phyloP scores from a whole-genome alignment of 2,113 vertebrate species.

The Anseranas semipalmata region DNA sequence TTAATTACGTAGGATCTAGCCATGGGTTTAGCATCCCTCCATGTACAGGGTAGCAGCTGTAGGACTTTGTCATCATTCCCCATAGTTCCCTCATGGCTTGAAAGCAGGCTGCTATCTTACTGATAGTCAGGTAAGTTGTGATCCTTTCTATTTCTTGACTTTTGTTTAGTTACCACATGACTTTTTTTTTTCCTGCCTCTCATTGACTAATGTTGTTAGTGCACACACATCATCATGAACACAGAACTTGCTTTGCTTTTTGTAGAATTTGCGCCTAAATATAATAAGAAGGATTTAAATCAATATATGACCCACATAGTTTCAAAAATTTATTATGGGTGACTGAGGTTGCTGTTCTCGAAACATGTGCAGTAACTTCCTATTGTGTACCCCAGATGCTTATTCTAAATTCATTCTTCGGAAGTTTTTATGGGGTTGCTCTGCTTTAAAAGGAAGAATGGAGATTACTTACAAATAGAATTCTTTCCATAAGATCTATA shows the following conservation, averaged over 20 bases:
- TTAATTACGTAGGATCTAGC: background rate
- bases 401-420: background rate
- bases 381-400: background rate
- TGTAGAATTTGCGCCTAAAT: background rate
- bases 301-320: background rate
- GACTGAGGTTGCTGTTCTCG: background rate
- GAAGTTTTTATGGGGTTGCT: background rate
- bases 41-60: rapidly evolving
- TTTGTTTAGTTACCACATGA: background rate
- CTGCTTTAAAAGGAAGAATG: background rate
- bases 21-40: background rate
- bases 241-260: background rate
- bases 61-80: background rate
- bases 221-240: background rate
- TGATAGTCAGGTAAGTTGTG: background rate
- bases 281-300: background rate
- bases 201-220: background rate
- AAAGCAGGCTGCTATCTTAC: background rate
- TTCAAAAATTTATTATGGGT: background rate
- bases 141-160: background rate
- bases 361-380: background rate
- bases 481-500: background rate
- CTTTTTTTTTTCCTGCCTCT: background rate
- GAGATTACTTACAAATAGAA: background rate
- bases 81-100: background rate